Evolutionary conservation across 2,113 vertebrate genomes (phyloP), one percentile per base, ranked within the genome.

Genomic region (Pao palembangensis): DNA sequence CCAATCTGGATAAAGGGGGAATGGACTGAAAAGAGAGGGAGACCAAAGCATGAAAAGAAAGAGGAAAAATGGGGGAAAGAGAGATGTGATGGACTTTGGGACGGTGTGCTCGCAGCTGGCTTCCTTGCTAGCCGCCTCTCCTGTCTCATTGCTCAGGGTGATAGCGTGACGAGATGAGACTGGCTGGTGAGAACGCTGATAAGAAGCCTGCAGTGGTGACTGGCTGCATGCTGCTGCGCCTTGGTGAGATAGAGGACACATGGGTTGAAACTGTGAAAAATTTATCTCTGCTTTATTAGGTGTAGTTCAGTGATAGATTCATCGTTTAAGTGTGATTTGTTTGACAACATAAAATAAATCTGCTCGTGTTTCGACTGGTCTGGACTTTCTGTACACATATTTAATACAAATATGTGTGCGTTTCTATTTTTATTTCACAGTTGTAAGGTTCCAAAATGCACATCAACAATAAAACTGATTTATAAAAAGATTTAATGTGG

Each of bases 141-240:
- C 78, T 75, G 87, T 88, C 81, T 88, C 80, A 83, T 80, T 85
- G 87, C 83, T 87, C 72, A 48, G 81, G 78, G 78, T 82, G 85
- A 87, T 87, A 84, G 85, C 83, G 80, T 81, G 79, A 83, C 64
- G 70, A 84, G 85, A 83, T 84, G 81, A 85, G 87, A 69, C 75
- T 61, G 61, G 76, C 81, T 76, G 78, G 73, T 83, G 80, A 82
- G 81, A 83, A 80, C 72, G 72, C 80, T 83, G 87, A 87, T 87
- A 87, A 87, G 81, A 79, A 57, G 51, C 55, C 81, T 81, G 85
- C 78, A 58, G 66, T 51, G 73, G 68, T 81, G 67, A 73, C 76
- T 77, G 78, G 73, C 68, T 82, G 74, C 66, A 67, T 76, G 79
- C 67, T 49, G 71, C 70, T 75, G 50, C 72, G 71, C 76, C 73